Evolutionary conservation across 2,797 vertebrate species (phyloP).

Genomic region (Gadopsis bispinosus): DNA sequence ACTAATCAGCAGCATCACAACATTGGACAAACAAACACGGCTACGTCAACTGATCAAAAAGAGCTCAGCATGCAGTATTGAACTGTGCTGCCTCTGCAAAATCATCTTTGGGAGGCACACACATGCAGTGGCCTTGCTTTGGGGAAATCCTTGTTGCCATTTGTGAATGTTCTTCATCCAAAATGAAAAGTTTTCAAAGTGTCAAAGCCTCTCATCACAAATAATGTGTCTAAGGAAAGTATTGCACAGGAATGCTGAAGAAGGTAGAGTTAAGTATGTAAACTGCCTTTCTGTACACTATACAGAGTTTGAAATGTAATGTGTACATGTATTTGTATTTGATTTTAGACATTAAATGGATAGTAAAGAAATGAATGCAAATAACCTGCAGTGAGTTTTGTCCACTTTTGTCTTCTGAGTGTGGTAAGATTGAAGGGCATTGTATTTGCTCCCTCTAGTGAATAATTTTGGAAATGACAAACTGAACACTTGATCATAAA

Average conservation of each 20-base stretch:
- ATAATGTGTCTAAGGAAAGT: slow-evolving; percentile 42
- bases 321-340: not conserved
- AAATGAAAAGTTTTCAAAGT: slow-evolving; percentile 69
- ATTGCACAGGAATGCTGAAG: slow-evolving; percentile 7
- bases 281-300: slow-evolving; percentile 3
- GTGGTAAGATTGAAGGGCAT: slow-evolving; percentile 33
- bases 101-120: slow-evolving; percentile 55
- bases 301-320: not conserved
- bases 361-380: not conserved
- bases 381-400: slow-evolving; percentile 1
- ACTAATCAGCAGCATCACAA: slow-evolving; percentile 71
- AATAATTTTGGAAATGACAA: slow-evolving; percentile 72
- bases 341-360: not conserved
- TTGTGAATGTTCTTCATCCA: slow-evolving; percentile 63
- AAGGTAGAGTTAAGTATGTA: not conserved
- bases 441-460: slow-evolving; percentile 86
- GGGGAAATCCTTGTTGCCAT: slow-evolving; percentile 25
- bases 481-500: slow-evolving; percentile 44
- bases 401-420: slow-evolving; percentile 3
- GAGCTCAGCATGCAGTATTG: slow-evolving; percentile 58
- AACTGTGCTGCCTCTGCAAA: slow-evolving; percentile 45
- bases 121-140: slow-evolving; percentile 44
- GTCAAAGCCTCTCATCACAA: slow-evolving; percentile 28
- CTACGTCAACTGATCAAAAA: slow-evolving; percentile 72
- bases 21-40: slow-evolving; percentile 76